These are phyloP conservation scores for Craniophora ligustri DNA, from an alignment of 2,888 invertebrate genomes.

Conservation along the genomic window DNA sequence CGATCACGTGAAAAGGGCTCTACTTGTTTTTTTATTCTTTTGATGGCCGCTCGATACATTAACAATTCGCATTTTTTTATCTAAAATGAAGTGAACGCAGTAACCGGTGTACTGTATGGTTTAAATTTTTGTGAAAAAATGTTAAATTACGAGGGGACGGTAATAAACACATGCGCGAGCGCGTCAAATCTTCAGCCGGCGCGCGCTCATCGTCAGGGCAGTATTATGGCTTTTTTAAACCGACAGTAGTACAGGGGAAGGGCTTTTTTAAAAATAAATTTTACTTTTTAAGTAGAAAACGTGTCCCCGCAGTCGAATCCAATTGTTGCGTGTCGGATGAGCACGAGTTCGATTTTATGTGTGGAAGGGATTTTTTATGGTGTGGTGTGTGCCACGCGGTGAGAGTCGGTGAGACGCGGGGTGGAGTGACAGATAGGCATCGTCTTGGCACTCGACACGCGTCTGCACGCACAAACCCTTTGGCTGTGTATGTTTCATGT, in stretches of 20 bases:
- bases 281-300: slow-evolving; percentile 83
- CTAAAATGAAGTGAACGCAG: slow-evolving; percentile 67
- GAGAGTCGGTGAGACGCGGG: slow-evolving; percentile 52
- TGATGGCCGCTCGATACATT: slow-evolving; percentile 78
- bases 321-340: slow-evolving; percentile 89
- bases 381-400: slow-evolving; percentile 78
- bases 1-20: slow-evolving; percentile 79
- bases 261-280: slow-evolving; percentile 86
- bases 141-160: slow-evolving; percentile 85
- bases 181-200: slow-evolving; percentile 89
- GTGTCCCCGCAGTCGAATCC: slow-evolving; percentile 83
- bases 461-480: slow-evolving; percentile 69
- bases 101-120: slow-evolving; percentile 81
- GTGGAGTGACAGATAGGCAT: slow-evolving; percentile 66
- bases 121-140: slow-evolving; percentile 80
- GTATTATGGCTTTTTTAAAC: slow-evolving; percentile 86
- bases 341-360: slow-evolving; percentile 87
- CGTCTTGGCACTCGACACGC: slow-evolving; percentile 67
- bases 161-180: slow-evolving; percentile 88
- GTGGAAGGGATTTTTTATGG: slow-evolving; percentile 84
- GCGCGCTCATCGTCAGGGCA: slow-evolving; percentile 78
- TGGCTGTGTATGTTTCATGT: slow-evolving; percentile 57
- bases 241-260: slow-evolving; percentile 78
- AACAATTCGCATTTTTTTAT: slow-evolving; percentile 78
- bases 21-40: slow-evolving; percentile 74